Evolutionary conservation across 2,888 invertebrate species (phyloP).

Genomic region (Aphrophora alni): DNA sequence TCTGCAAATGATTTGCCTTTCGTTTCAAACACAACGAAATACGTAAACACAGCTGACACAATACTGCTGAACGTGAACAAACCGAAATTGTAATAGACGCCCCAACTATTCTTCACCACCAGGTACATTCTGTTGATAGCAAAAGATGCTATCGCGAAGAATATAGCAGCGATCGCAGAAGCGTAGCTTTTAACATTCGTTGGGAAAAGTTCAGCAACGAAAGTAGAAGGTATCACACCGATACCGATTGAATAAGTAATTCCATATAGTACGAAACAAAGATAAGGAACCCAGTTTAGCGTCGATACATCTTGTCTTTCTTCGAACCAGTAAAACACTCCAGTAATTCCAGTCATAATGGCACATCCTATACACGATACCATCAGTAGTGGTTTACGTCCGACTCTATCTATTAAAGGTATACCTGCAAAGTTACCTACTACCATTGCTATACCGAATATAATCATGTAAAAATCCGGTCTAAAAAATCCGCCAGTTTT

Average conservation of each 20-base stretch:
- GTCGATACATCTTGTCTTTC: conserved; percentile 52
- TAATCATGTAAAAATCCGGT: conserved; percentile 43
- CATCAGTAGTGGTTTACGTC: conserved; percentile 46
- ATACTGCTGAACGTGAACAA: conserved; percentile 42
- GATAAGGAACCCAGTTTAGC: conserved; percentile 60
- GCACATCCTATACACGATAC: conserved; percentile 42
- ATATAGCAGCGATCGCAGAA: conserved; percentile 45
- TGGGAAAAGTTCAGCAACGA: conserved; percentile 47
- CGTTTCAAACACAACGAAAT: conserved; percentile 46
- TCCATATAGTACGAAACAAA: conserved; percentile 65
- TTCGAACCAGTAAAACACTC: conserved; percentile 45
- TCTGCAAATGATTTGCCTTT: conserved; percentile 46
- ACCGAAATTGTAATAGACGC: conserved; percentile 43
- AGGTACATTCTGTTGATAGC: conserved; percentile 44
- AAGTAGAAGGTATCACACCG: conserved; percentile 54
- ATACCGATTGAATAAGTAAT: conserved; percentile 66
- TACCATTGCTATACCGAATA: conserved; percentile 45
- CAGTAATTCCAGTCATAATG: conserved; percentile 36
- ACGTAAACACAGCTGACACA: conserved; percentile 38
- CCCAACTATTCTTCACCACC: conserved; percentile 35
- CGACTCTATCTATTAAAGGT: conserved; percentile 44
- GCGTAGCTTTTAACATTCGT: conserved; percentile 47
- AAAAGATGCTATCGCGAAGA: conserved; percentile 45
- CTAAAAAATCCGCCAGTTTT: conserved; percentile 55
- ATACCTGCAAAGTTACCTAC: conserved; percentile 43